phyloP scores from a whole-genome alignment of 2,888 invertebrate genomes.

The Drosophila atripex region DNA sequence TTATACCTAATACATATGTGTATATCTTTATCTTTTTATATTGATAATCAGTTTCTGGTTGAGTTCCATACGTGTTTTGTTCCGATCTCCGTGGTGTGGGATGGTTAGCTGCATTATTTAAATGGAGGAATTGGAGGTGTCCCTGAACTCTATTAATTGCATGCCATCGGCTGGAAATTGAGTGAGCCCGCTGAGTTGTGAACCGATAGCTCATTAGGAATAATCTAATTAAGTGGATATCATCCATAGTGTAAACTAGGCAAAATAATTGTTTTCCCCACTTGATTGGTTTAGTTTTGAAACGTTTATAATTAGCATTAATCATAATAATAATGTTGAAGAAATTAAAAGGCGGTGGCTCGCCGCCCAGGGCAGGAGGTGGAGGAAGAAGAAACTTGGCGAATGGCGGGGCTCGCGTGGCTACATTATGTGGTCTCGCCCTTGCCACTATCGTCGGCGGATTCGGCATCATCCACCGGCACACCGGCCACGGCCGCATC shows the following conservation, averaged over 20 bases:
- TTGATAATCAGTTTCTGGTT: constrained; percentile 58
- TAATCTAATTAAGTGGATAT: constrained; percentile 7
- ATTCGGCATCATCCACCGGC: constrained; percentile 70
- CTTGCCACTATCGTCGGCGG: constrained; percentile 93
- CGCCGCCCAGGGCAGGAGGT: constrained; percentile 24
- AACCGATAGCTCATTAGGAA: constrained; percentile 11
- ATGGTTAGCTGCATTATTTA: constrained; percentile 28
- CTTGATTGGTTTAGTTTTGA: constrained; percentile 29
- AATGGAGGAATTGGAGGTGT: constrained; percentile 48
- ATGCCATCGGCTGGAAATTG: constrained; percentile 26
- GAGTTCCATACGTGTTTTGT: constrained; percentile 13
- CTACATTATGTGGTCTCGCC: constrained; percentile 88
- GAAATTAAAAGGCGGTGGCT: constrained; percentile 38
- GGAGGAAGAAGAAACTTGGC: constrained; percentile 24
- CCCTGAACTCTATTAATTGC: constrained; percentile 57
- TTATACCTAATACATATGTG: constrained; percentile 63
- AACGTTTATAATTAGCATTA: constrained; percentile 48
- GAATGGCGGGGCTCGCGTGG: constrained; percentile 12
- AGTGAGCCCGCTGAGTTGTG: constrained; percentile 18
- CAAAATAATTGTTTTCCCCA: constrained; percentile 32
- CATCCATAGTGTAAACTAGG: constrained; percentile 23
- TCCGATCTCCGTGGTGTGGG: constrained; percentile 7
- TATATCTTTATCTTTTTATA: constrained; percentile 49
- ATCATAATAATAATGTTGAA: constrained; percentile 45
- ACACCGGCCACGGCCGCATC: constrained; percentile 40